Conservation (phyloP, 1,140 invertebrate genomes). For the Drosophila quadrilineata region DNA sequence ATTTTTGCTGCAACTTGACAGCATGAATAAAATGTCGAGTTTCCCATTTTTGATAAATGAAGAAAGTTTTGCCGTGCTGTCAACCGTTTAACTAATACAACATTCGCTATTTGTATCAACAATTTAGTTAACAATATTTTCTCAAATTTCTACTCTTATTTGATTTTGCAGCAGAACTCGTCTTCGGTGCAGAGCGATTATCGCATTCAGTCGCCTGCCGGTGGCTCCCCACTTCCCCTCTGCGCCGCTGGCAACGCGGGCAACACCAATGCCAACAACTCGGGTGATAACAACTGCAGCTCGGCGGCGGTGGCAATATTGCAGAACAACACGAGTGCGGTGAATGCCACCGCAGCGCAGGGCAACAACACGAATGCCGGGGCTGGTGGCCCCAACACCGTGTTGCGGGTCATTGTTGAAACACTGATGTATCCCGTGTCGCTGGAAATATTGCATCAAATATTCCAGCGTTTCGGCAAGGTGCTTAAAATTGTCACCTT, state of each 20-base stretch:
- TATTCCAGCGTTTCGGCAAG: conserved; percentile 98
- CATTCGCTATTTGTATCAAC: conserved; percentile 45
- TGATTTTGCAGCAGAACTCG: conserved; percentile 83
- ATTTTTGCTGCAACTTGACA: conserved; percentile 36
- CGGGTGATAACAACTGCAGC: conserved; percentile 60
- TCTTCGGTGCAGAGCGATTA: conserved; percentile 70
- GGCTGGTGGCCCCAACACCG: conserved; percentile 96
- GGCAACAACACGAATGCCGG: conserved; percentile 83
- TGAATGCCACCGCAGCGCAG: conserved; percentile 49
- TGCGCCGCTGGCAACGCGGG: conserved; percentile 57
- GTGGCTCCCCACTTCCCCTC: conserved; percentile 78
- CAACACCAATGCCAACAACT: conserved; percentile 64
- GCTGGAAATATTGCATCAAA: conserved; percentile 97
- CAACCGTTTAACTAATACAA: conserved; percentile 61
- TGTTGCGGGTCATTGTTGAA: conserved; percentile 98
- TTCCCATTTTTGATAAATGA: conserved; percentile 54
- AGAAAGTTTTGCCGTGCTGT: conserved; percentile 46
- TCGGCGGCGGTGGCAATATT: conserved; percentile 64
- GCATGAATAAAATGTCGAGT: conserved; percentile 45
- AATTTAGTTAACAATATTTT: conserved; percentile 38
- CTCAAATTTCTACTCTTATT: not conserved
- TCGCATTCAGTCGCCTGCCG: conserved; percentile 78
- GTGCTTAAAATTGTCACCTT: conserved; percentile 99
- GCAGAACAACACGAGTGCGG: conserved; percentile 80
- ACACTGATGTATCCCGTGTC: conserved; percentile 99